Percentiles rank a stretch among this genome's conserved stretches.
Conservation (phyloP, 2,888 invertebrate genomes). For the Smittia sp. region DNA sequence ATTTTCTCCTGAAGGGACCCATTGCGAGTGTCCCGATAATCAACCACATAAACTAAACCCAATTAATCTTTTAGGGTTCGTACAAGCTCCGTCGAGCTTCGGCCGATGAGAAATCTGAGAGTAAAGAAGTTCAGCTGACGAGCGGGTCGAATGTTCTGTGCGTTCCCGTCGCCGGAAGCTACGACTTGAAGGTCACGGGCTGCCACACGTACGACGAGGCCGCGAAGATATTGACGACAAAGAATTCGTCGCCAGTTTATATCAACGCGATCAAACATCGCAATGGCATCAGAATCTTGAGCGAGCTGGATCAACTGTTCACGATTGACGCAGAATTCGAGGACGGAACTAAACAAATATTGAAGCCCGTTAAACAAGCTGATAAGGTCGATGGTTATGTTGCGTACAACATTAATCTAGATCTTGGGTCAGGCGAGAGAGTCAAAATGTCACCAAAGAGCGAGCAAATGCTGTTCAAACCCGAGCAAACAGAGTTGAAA, state of each 20-base stretch:
- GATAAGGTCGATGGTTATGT: constrained; percentile 55
- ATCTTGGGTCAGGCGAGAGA: constrained; percentile 54
- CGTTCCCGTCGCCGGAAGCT: constrained; percentile 65
- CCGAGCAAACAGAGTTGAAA: constrained; percentile 59
- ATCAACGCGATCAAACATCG: constrained; percentile 61
- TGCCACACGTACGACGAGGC: constrained; percentile 72
- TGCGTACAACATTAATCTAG: constrained; percentile 50
- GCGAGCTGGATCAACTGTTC: constrained; percentile 49
- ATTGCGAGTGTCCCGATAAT: not conserved
- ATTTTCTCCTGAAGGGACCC: constrained; percentile 43
- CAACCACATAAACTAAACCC: constrained; percentile 22
- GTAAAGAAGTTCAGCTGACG: constrained; percentile 53
- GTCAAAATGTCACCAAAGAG: constrained; percentile 65
- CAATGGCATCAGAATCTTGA: constrained; percentile 56
- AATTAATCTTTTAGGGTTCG: constrained; percentile 51
- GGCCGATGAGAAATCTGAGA: constrained; percentile 44
- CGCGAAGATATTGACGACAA: constrained; percentile 52
- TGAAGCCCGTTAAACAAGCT: constrained; percentile 50
- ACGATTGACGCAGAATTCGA: constrained; percentile 47
- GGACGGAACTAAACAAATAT: constrained; percentile 43
- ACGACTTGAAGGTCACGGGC: constrained; percentile 69
- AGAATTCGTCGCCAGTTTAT: constrained; percentile 50
- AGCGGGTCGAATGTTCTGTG: constrained; percentile 73
- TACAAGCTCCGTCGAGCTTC: constrained; percentile 48
- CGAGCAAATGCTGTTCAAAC: constrained; percentile 68